Percentiles rank a stretch among this genome's conserved stretches.
Conservation (phyloP, 2,888 invertebrate species). For the Sinohyriopsis cumingii region DNA sequence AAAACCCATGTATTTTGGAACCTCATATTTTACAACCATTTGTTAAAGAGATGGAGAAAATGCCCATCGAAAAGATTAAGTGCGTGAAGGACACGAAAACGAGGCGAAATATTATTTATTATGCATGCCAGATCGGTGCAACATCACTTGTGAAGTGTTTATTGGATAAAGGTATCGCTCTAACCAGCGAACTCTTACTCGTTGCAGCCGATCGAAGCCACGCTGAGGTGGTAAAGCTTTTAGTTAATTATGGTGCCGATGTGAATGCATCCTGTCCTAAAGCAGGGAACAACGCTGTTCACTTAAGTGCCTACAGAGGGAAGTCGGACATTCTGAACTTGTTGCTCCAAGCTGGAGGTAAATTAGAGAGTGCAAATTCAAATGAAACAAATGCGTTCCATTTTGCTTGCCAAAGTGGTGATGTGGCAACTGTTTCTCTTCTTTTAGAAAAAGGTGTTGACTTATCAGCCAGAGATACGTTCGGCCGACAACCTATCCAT, state of each 20-base stretch:
- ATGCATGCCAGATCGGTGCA: constrained; percentile 4
- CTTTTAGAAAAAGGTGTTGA: constrained; percentile 7
- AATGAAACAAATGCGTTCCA: background rate
- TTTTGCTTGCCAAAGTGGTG: constrained; percentile 7
- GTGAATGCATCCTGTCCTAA: constrained; percentile 4
- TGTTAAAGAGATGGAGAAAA: constrained; percentile 5
- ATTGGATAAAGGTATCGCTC: background rate
- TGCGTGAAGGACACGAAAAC: constrained; percentile 7
- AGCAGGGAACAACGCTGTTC: constrained; percentile 2
- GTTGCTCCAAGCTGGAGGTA: constrained; percentile 4
- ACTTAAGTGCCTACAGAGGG: constrained; percentile 7
- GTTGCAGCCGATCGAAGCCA: constrained; percentile 4
- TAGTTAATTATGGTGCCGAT: constrained; percentile 7
- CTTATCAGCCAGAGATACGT: constrained; percentile 1
- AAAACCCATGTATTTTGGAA: constrained; percentile 26
- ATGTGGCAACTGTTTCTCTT: background rate
- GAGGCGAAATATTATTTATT: constrained; percentile 2
- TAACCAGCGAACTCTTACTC: constrained; percentile 1
- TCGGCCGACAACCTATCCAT: constrained; percentile 6
- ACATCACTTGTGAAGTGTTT: constrained; percentile 1
- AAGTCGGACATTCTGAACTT: constrained; percentile 4
- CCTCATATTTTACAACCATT: constrained; percentile 4
- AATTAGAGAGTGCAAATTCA: background rate
- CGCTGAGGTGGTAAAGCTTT: constrained; percentile 4
- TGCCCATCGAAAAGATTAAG: constrained; percentile 3